These are phyloP conservation scores for Alauda arvensis DNA, from an alignment of 2,797 vertebrate genomes.

Conservation along the genomic window DNA sequence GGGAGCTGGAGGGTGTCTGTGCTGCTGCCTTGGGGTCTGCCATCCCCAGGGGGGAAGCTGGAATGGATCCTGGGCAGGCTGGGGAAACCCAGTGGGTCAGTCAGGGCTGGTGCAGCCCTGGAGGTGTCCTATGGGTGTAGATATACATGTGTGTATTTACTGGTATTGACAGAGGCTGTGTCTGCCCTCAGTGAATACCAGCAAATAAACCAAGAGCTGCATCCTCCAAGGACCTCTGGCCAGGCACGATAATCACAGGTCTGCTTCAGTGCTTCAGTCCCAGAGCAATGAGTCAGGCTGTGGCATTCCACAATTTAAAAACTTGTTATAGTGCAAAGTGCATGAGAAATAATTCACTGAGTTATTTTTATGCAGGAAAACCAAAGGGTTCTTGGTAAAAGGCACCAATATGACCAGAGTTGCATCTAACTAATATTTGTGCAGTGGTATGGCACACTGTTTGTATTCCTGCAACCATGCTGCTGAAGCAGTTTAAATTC, in stretches of 20 bases:
- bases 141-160: not conserved
- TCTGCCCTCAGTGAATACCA: not conserved
- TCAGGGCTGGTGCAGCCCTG: too few species aligned
- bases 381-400: not conserved
- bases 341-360: not conserved
- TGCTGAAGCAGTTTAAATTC: not conserved
- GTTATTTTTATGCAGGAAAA: not conserved
- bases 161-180: not conserved
- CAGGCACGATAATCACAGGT: not conserved
- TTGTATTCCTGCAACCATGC: not conserved
- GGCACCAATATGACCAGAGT: not conserved
- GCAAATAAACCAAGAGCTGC: not conserved
- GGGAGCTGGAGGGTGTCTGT: rapidly evolving
- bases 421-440: not conserved
- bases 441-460: not conserved
- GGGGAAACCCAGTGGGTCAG: not conserved
- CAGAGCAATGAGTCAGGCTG: not conserved
- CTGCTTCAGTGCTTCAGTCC: not conserved
- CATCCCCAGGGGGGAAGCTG: rapidly evolving
- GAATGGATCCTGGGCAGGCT: not conserved
- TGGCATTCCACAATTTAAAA: not conserved
- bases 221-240: not conserved
- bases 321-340: not conserved
- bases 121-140: not conserved
- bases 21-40: not conserved